Conservation (phyloP, 2,888 invertebrate genomes). For the Hirtodrosophila alboralis region DNA sequence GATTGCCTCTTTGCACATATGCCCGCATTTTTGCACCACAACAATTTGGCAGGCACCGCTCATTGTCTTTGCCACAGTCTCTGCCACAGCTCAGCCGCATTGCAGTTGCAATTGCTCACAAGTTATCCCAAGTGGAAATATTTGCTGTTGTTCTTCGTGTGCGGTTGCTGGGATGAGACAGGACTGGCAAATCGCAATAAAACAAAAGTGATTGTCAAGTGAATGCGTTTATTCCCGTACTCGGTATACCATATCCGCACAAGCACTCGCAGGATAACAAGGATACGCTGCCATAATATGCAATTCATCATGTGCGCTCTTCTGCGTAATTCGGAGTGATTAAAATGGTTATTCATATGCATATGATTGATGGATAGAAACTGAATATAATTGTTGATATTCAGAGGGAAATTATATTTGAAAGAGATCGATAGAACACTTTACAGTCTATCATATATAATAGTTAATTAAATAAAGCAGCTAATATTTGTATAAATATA, state of each 20-base stretch:
- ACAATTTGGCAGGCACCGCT: slow-evolving; percentile 75
- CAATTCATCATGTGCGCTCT: slow-evolving; percentile 78
- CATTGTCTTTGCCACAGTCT: slow-evolving; percentile 62
- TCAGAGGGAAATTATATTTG: slow-evolving; percentile 32
- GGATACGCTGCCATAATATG: slow-evolving; percentile 47
- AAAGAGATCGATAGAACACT: no score
- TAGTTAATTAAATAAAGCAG: no score
- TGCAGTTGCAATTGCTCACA: slow-evolving; percentile 80
- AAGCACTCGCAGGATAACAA: slow-evolving; percentile 24
- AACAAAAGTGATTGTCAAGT: slow-evolving; percentile 78
- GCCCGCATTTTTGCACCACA: slow-evolving; percentile 78
- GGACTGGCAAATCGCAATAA: slow-evolving; percentile 73
- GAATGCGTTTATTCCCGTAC: slow-evolving; percentile 69
- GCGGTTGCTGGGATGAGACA: slow-evolving; percentile 40
- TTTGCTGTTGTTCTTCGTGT: slow-evolving; percentile 53
- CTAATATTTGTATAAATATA: no score
- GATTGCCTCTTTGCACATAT: slow-evolving; percentile 81
- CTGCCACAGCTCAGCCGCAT: slow-evolving; percentile 22
- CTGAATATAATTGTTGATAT: slow-evolving; percentile 25
- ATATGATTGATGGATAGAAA: slow-evolving; percentile 60
- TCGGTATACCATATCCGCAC: slow-evolving; percentile 18
- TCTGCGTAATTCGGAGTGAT: slow-evolving; percentile 72
- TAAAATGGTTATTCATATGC: slow-evolving; percentile 73
- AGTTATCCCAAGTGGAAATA: slow-evolving; percentile 83
- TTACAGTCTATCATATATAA: no score